Evolutionary conservation across 1,140 invertebrate species (phyloP).

Genomic region (Dreissena polymorpha): DNA sequence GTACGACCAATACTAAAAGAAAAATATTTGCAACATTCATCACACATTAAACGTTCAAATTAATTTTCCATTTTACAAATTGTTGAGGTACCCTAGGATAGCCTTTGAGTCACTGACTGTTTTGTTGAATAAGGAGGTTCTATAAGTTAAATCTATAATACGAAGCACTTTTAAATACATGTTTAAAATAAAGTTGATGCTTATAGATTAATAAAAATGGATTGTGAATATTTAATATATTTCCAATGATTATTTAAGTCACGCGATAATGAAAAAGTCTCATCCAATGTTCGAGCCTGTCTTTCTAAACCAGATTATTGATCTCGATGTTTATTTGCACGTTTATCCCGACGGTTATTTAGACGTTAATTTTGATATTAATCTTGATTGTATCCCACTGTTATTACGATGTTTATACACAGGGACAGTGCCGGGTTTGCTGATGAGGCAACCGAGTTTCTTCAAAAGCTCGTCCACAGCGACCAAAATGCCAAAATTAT

Average conservation of each 20-base stretch:
- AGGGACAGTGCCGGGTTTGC: not conserved
- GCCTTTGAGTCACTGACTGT: not conserved
- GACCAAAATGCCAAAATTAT: constrained; percentile 11
- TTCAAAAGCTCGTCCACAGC: not conserved
- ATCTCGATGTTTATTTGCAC: not conserved
- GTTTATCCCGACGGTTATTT: too few species aligned
- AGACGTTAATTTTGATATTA: too few species aligned
- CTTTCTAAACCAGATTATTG: not conserved
- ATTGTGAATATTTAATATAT: too few species aligned
- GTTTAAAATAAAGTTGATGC: too few species aligned
- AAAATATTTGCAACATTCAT: not conserved
- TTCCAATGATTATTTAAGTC: too few species aligned
- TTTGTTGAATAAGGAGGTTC: too few species aligned
- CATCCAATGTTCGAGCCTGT: not conserved
- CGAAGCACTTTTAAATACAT: too few species aligned
- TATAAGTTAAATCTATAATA: too few species aligned
- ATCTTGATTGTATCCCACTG: too few species aligned
- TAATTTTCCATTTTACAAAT: not conserved
- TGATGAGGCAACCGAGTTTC: not conserved
- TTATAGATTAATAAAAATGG: too few species aligned
- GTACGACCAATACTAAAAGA: not conserved
- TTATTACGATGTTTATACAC: not conserved
- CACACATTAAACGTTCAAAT: not conserved
- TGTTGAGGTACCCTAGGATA: not conserved
- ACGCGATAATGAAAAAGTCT: not conserved